phyloP scores from a whole-genome alignment of 1,140 invertebrate genomes.

The Ceratosolen solmsi region DNA sequence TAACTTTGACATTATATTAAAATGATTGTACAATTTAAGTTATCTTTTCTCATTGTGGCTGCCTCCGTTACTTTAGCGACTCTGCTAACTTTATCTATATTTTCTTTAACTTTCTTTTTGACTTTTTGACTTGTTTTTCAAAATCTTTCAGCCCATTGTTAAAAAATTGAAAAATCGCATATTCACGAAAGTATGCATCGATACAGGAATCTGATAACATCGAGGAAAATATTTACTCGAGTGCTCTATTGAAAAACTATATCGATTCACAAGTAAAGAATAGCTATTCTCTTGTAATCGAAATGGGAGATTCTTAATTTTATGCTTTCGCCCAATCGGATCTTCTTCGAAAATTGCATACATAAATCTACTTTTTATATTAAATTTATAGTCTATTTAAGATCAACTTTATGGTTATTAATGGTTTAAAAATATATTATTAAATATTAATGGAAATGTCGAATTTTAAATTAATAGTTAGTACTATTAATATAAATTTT shows the following conservation, averaged over 20 bases:
- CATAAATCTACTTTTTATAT: neutral
- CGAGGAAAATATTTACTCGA: constrained; percentile 44
- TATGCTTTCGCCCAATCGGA: neutral
- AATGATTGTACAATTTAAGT: too few relatives aligned
- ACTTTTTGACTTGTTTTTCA: neutral
- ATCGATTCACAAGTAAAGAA: constrained; percentile 22
- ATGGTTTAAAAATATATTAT: too few relatives aligned
- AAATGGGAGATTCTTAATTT: constrained; percentile 30
- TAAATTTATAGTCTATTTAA: too few relatives aligned
- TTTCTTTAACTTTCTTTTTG: neutral
- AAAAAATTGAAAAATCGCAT: constrained; percentile 23
- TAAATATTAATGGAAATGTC: too few relatives aligned
- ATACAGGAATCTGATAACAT: constrained; percentile 39
- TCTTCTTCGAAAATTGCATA: neutral
- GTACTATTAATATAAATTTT: too few relatives aligned
- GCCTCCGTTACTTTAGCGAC: too few relatives aligned
- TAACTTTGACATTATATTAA: too few relatives aligned
- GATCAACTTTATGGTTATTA: too few relatives aligned
- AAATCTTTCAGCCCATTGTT: constrained; percentile 34
- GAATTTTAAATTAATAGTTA: too few relatives aligned
- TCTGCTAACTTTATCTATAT: neutral
- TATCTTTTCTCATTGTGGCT: too few relatives aligned
- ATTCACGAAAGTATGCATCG: neutral
- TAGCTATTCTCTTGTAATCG: constrained; percentile 14
- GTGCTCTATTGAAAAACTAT: constrained; percentile 36